Percentiles rank a stretch among this genome's conserved stretches.
These are phyloP conservation scores for Saccostrea glomerata DNA, from an alignment of 1,140 invertebrate genomes.

Conservation along the genomic window DNA sequence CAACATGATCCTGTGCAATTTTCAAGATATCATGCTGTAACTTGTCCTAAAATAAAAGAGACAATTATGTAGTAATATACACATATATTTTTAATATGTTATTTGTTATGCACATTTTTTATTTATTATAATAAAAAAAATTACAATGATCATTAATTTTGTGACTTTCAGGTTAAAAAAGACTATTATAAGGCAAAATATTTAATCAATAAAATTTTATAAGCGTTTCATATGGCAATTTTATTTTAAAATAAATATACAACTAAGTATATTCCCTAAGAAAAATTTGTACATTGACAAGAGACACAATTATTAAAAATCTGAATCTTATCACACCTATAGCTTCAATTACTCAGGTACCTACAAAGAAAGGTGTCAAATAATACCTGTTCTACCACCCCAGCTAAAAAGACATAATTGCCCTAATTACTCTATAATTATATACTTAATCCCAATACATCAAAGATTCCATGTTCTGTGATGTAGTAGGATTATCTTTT, in stretches of 20 bases:
- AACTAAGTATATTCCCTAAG: no score
- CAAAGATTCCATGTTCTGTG: neutral
- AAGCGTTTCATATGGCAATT: no score
- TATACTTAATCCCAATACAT: neutral
- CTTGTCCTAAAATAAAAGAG: slow-evolving; percentile 49
- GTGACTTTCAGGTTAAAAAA: neutral
- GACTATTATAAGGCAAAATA: neutral
- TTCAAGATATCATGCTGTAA: slow-evolving; percentile 53
- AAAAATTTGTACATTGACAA: no score
- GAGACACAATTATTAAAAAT: neutral
- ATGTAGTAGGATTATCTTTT: neutral
- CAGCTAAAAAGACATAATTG: neutral
- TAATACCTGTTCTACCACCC: neutral
- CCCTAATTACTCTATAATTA: slow-evolving; percentile 6
- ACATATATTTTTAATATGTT: no score
- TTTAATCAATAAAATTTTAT: neutral
- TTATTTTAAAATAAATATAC: no score
- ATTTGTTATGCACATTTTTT: no score
- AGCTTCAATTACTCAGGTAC: neutral
- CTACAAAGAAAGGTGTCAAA: neutral
- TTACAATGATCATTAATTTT: neutral
- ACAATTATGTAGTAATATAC: neutral
- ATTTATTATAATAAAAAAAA: no score
- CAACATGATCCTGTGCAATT: slow-evolving; percentile 48
- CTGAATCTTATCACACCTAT: neutral